Evolutionary conservation across 2,113 vertebrate species (phyloP).

Genomic region (Tichodroma muraria): DNA sequence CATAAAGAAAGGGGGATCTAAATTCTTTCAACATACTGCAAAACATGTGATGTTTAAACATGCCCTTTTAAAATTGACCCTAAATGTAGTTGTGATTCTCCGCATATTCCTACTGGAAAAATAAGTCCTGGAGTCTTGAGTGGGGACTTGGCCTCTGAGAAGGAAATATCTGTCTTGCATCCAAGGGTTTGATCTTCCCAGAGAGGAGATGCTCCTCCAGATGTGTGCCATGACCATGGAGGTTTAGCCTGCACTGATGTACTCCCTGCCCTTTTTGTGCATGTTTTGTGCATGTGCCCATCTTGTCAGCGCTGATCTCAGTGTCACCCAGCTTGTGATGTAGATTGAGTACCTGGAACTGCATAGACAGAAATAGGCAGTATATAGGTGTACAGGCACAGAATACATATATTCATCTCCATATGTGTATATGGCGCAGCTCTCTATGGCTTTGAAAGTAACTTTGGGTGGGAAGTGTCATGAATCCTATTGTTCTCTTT

Average conservation of each 20-base stretch:
- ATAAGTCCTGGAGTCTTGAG: not conserved
- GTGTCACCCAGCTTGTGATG: not conserved
- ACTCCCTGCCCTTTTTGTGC: fast-evolving
- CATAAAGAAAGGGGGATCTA: slow-evolving; percentile 4
- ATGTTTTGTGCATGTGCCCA: fast-evolving
- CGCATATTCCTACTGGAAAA: not conserved
- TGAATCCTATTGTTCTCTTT: not conserved
- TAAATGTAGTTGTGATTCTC: not conserved
- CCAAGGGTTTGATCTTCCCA: not conserved
- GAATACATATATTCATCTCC: not conserved
- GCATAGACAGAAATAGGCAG: not conserved
- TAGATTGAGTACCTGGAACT: not conserved
- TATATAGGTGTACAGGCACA: not conserved
- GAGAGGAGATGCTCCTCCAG: not conserved
- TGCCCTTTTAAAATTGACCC: not conserved
- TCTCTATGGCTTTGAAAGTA: not conserved
- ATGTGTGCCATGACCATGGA: fast-evolving
- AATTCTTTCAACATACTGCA: slow-evolving; percentile 31
- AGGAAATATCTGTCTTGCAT: not conserved
- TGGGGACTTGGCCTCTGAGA: not conserved
- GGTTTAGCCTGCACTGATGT: fast-evolving
- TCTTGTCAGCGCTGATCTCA: fast-evolving
- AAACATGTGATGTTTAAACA: not conserved
- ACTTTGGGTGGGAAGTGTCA: not conserved
- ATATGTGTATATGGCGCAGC: not conserved